Percentiles rank a stretch among this genome's conserved stretches.
Evolutionary conservation across 2,888 invertebrate species (phyloP).

Genomic region (Cephus pygmeus): DNA sequence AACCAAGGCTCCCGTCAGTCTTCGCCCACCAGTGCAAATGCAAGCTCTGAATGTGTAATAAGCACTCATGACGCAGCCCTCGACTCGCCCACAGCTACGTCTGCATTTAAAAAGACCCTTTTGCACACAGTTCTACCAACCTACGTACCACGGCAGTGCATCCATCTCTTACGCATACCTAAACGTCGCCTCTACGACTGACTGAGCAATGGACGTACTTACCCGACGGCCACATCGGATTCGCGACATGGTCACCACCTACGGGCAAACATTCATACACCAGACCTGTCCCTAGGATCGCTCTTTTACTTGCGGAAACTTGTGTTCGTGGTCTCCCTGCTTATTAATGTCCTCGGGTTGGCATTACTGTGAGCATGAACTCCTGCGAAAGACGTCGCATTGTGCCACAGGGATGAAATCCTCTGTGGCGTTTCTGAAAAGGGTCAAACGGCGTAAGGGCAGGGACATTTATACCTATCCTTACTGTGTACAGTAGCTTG

Average conservation of each 20-base stretch:
- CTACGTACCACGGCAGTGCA: neutral
- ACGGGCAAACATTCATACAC: constrained; percentile 36
- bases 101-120: constrained; percentile 53
- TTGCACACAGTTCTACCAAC: constrained; percentile 11
- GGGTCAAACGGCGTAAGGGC: neutral
- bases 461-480: neutral
- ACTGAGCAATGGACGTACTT: neutral
- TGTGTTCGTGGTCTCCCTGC: neutral
- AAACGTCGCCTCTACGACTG: neutral
- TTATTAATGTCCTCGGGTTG: neutral
- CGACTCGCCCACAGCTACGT: constrained; percentile 34
- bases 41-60: constrained; percentile 57
- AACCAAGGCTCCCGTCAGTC: neutral
- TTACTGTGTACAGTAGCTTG: neutral
- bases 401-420: neutral
- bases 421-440: neutral
- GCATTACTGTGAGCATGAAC: neutral
- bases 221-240: neutral
- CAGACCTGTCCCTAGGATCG: neutral
- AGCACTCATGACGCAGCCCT: constrained; percentile 53
- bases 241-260: constrained; percentile 17
- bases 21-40: constrained; percentile 9
- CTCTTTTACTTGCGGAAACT: neutral
- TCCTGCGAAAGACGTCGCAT: neutral
- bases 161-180: neutral